Percentiles rank a stretch among this genome's conserved stretches.
Conservation (phyloP, 2,888 invertebrate genomes). For the Drosophila mayaguana region DNA sequence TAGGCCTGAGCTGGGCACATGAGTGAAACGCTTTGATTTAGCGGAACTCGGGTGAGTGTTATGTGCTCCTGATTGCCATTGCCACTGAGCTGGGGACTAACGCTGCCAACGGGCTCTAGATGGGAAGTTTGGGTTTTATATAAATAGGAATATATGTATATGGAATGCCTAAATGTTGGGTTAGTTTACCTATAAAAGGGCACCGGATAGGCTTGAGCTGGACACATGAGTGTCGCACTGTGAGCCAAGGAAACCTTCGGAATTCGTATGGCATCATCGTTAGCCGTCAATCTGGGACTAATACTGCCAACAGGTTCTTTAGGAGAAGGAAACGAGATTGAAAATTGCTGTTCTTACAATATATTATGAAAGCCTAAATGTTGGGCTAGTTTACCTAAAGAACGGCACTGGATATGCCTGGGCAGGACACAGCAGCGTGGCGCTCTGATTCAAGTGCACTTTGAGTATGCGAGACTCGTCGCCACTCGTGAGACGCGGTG, state of each 20-base stretch:
- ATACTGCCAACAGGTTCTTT: conserved; percentile 86
- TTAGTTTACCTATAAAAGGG: conserved; percentile 88
- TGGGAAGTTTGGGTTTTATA: not conserved
- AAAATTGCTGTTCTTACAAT: not conserved
- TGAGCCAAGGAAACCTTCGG: conserved; percentile 84
- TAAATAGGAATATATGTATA: not conserved
- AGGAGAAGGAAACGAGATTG: conserved; percentile 17
- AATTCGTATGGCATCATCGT: conserved; percentile 87
- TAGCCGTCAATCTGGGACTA: conserved; percentile 88
- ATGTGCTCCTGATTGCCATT: conserved; percentile 87
- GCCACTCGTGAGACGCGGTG: conserved; percentile 89
- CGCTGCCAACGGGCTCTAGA: conserved; percentile 87
- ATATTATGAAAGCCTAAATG: conserved; percentile 30
- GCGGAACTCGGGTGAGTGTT: conserved; percentile 86
- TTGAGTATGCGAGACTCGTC: conserved; percentile 87
- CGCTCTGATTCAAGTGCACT: conserved; percentile 85
- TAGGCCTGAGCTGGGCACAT: conserved; percentile 91
- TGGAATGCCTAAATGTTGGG: conserved; percentile 62
- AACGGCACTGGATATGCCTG: conserved; percentile 90
- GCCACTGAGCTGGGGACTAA: conserved; percentile 88
- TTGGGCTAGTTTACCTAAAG: conserved; percentile 88
- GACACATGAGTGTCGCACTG: conserved; percentile 89
- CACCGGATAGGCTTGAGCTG: conserved; percentile 91
- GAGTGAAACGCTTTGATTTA: conserved; percentile 87
- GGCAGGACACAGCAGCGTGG: conserved; percentile 88